Percentiles rank a stretch among this genome's conserved stretches.
Conservation (phyloP, 2,797 vertebrate genomes). For the Pogoniulus pusillus region DNA sequence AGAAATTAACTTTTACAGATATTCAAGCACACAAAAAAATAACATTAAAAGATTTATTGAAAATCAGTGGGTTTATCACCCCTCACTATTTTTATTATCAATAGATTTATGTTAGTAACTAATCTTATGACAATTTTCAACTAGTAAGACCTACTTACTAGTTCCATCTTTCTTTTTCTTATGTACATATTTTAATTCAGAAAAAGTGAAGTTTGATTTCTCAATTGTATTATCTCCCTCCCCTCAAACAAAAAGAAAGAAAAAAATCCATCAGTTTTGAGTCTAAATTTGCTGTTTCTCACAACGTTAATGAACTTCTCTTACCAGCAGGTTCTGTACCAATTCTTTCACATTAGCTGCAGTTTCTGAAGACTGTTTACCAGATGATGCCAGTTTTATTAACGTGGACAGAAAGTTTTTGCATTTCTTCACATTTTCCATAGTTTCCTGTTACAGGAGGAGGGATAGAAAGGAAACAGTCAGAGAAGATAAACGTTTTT, state of each 20-base stretch:
- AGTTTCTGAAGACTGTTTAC: slow-evolving; percentile 93
- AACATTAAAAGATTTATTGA: neutral
- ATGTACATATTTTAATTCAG: neutral
- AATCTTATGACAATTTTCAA: neutral
- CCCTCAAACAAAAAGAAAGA: neutral
- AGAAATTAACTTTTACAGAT: neutral
- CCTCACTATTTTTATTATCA: neutral
- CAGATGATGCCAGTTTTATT: slow-evolving; percentile 96
- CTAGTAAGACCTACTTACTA: neutral
- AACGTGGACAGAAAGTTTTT: slow-evolving; percentile 97
- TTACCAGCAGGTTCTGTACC: slow-evolving; percentile 95
- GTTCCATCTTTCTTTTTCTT: neutral
- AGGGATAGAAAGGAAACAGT: neutral
- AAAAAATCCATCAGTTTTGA: neutral
- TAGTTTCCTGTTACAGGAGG: slow-evolving; percentile 83
- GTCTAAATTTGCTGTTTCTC: neutral
- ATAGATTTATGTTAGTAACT: neutral
- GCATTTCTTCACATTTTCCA: slow-evolving; percentile 99
- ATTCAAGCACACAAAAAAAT: accelerated
- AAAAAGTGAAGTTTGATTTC: neutral
- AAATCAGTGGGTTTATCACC: too few species aligned
- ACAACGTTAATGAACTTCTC: slow-evolving; percentile 31
- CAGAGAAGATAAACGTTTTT: neutral
- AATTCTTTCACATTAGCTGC: slow-evolving; percentile 93
- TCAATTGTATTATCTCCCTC: neutral